phyloP scores from a whole-genome alignment of 2,888 invertebrate genomes.

The Bellardia bayeri region DNA sequence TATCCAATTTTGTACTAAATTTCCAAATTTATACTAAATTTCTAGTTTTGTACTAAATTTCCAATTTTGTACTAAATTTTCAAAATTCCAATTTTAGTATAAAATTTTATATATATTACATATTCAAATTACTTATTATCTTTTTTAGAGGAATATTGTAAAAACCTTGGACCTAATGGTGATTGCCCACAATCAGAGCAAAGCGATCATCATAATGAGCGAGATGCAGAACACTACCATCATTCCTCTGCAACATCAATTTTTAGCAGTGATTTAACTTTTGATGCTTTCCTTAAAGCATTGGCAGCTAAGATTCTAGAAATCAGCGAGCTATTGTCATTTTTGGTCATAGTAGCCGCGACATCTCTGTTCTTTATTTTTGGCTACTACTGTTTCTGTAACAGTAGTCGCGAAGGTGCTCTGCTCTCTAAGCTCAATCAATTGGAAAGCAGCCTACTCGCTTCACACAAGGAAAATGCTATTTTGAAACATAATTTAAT shows the following conservation, averaged over 20 bases:
- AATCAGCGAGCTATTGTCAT: conserved; percentile 85
- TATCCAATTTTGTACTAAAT: no score
- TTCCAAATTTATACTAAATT: not conserved
- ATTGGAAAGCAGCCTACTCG: conserved; percentile 87
- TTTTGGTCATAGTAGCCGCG: conserved; percentile 88
- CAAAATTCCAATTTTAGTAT: not conserved
- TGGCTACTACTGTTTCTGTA: conserved; percentile 92
- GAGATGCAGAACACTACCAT: conserved; percentile 51
- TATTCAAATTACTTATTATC: not conserved
- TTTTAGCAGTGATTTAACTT: conserved; percentile 65
- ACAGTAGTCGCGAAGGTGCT: conserved; percentile 88
- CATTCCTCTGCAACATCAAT: conserved; percentile 11
- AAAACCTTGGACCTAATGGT: conserved; percentile 75
- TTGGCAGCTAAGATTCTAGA: conserved; percentile 79
- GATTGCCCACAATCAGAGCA: conserved; percentile 71
- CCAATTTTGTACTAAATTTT: not conserved
- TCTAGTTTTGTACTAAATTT: not conserved
- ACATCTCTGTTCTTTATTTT: conserved; percentile 90
- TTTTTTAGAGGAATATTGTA: conserved; percentile 75
- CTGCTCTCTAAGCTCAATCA: conserved; percentile 89
- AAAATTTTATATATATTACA: not conserved
- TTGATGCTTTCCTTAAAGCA: conserved; percentile 78
- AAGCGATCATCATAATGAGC: not conserved
- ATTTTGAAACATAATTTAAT: conserved; percentile 87
- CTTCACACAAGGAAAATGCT: conserved; percentile 87